Conservation (phyloP, 2,113 vertebrate species). For the Origma solitaria region DNA sequence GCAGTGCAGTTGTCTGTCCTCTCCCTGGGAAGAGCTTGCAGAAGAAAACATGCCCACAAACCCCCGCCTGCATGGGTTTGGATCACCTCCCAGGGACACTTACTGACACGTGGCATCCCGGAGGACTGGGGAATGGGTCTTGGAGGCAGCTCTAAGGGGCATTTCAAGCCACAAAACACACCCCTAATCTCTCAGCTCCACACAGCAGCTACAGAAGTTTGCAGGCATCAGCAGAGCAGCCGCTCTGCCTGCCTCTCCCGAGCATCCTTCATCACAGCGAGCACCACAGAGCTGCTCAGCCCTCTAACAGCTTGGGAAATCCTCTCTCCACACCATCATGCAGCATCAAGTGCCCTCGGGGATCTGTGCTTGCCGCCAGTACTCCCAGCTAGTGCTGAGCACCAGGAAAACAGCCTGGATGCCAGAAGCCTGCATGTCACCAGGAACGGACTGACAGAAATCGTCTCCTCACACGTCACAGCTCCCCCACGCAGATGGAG, state of each 20-base stretch:
- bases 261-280: neutral
- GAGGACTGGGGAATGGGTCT: neutral
- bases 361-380: neutral
- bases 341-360: neutral
- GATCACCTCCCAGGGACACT: neutral
- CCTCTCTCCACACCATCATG: neutral
- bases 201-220: neutral
- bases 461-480: neutral
- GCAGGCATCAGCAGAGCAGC: neutral
- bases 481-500: neutral
- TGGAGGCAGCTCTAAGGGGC: neutral
- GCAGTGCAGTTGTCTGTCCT: neutral
- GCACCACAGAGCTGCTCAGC: neutral
- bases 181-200: neutral
- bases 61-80: neutral
- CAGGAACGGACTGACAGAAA: neutral
- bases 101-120: neutral
- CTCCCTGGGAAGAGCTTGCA: neutral
- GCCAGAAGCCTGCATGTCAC: conserved; percentile 13
- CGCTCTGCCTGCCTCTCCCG: neutral
- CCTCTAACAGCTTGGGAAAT: conserved; percentile 1
- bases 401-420: neutral
- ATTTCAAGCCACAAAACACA: neutral
- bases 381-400: neutral
- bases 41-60: neutral